These are phyloP conservation scores for Lichenostomus cassidix DNA, from an alignment of 2,113 vertebrate genomes.

Conservation along the genomic window DNA sequence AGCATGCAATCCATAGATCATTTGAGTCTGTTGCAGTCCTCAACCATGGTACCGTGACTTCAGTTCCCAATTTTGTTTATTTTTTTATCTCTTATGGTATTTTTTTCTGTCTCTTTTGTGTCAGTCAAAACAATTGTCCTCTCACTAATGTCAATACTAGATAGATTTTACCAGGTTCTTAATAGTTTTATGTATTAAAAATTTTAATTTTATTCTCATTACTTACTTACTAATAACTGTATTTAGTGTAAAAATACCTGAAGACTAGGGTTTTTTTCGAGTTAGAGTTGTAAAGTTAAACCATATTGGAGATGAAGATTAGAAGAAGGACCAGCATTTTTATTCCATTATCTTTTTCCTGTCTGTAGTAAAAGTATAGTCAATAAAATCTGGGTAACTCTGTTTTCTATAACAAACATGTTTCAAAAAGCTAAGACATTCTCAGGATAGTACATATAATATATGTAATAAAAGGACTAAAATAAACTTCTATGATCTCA, in stretches of 20 bases:
- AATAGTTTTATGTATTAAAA: neutral
- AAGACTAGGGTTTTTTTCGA: rapidly evolving
- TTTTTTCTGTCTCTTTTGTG: neutral
- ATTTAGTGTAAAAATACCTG: neutral
- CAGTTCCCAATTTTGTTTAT: neutral
- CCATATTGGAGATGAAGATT: neutral
- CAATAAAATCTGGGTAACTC: neutral
- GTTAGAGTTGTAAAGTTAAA: neutral
- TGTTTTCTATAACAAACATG: neutral
- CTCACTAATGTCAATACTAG: neutral
- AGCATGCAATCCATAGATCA: neutral
- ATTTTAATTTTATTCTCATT: neutral
- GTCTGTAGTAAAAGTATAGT: neutral
- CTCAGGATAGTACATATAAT: neutral
- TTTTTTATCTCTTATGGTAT: neutral
- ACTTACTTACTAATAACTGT: neutral
- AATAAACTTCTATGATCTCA: neutral
- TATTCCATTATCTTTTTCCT: neutral
- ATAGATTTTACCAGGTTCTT: neutral
- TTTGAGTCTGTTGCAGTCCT: neutral
- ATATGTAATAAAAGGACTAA: neutral
- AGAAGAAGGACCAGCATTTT: neutral
- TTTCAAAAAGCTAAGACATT: neutral
- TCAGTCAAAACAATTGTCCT: neutral
- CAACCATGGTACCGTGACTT: neutral